phyloP scores from a whole-genome alignment of 2,888 invertebrate species.

The Callosobruchus maculatus region DNA sequence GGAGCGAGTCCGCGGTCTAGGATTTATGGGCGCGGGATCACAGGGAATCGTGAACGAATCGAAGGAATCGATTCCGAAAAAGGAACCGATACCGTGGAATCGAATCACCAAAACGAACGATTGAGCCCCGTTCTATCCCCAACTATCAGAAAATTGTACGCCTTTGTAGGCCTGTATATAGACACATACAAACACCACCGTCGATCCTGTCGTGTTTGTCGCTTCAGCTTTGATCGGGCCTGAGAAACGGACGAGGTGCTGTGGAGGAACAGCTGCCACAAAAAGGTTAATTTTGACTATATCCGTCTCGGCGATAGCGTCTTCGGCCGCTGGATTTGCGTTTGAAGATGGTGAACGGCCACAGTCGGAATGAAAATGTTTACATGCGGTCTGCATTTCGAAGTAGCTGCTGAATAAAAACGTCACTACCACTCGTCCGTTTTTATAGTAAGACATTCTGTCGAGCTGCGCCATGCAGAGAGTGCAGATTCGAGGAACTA shows the following conservation, averaged over 20 bases:
- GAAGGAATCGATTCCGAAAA: no score
- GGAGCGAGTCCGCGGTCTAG: no score
- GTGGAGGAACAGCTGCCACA: background rate
- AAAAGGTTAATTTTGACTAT: background rate
- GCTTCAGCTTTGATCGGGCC: background rate
- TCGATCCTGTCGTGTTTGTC: background rate
- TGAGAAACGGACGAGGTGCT: background rate
- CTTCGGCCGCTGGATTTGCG: background rate
- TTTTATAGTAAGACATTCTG: background rate
- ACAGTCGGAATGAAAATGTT: background rate
- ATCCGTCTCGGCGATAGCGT: background rate
- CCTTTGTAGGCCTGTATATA: background rate
- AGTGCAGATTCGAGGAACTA: background rate
- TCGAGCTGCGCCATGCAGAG: background rate
- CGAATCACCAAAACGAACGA: no score
- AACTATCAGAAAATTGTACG: background rate
- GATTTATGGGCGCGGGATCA: no score
- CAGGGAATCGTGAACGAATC: no score
- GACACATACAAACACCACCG: background rate
- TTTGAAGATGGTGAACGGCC: background rate
- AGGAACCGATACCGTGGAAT: no score
- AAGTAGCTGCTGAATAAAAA: background rate
- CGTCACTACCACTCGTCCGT: background rate
- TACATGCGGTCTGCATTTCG: background rate
- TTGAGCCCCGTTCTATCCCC: no score